Percentiles rank a stretch among this genome's conserved stretches.
Conservation (phyloP, 2,888 invertebrate species). For the Luperina testacea region DNA sequence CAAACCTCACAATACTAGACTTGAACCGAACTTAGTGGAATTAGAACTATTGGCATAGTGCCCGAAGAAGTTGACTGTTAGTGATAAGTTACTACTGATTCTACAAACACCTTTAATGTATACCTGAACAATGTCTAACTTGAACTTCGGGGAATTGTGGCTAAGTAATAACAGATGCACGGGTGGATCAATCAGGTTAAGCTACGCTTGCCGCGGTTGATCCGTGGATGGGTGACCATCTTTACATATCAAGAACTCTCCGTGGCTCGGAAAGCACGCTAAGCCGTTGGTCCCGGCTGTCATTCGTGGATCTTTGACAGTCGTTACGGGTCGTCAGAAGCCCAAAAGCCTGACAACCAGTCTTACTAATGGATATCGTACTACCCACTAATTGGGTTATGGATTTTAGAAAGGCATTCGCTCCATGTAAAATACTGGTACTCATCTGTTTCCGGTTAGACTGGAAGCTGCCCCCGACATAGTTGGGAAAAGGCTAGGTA, state of each 20-base stretch:
- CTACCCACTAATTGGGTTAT: not conserved
- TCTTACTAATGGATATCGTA: not conserved
- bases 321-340: not conserved
- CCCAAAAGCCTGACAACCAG: not conserved
- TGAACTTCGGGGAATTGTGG: not conserved
- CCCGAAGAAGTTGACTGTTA: not conserved
- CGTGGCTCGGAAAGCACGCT: not conserved
- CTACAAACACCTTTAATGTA: conserved; percentile 2
- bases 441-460: not conserved
- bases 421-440: not conserved
- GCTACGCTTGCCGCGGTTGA: not conserved
- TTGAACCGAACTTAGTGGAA: not conserved
- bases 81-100: conserved; percentile 1
- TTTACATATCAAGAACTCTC: too few relatives aligned
- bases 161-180: not conserved
- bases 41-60: conserved; percentile 14
- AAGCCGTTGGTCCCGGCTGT: not conserved
- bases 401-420: not conserved
- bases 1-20: not conserved
- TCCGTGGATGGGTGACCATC: not conserved
- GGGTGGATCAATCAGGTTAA: not conserved
- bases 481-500: not conserved
- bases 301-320: not conserved
- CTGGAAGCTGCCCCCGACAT: not conserved
- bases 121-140: conserved; percentile 3